A percentile compares a stretch with the other conserved stretches of the same genome.
Evolutionary conservation across 2,888 invertebrate species (phyloP).

Genomic region (Actias luna): DNA sequence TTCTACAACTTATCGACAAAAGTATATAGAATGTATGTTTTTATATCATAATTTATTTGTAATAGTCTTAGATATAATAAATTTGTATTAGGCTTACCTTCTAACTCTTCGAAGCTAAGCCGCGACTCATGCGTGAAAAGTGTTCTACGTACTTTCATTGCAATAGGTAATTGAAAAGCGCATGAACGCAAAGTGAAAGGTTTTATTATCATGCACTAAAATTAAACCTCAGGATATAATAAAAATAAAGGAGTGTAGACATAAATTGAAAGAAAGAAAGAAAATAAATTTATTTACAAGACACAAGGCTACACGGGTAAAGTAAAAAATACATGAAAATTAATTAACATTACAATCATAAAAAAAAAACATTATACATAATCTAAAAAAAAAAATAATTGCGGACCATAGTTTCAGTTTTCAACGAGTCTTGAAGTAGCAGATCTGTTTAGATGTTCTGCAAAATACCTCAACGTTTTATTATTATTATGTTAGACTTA

Average conservation of each 20-base stretch:
- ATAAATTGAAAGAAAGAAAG: constrained; percentile 2
- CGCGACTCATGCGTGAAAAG: neutral
- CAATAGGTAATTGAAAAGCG: neutral
- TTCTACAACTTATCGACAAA: too few relatives aligned
- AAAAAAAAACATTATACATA: too few relatives aligned
- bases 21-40: too few relatives aligned
- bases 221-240: constrained; percentile 28
- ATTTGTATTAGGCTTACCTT: too few relatives aligned
- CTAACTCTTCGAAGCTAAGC: neutral
- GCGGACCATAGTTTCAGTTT: constrained; percentile 22
- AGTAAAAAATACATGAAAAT: too few relatives aligned
- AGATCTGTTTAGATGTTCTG: constrained; percentile 36
- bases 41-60: neutral
- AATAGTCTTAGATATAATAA: too few relatives aligned
- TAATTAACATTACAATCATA: too few relatives aligned
- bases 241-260: constrained; percentile 30
- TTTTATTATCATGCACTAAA: constrained; percentile 20
- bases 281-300: too few relatives aligned
- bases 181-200: constrained; percentile 19
- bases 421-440: constrained; percentile 25
- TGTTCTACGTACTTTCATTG: neutral
- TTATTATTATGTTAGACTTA: neutral
- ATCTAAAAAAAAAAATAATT: too few relatives aligned
- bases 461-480: constrained; percentile 22
- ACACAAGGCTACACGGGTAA: too few relatives aligned